These are phyloP conservation scores for Acrocera orbiculus DNA, from an alignment of 2,888 invertebrate species.

Conservation along the genomic window DNA sequence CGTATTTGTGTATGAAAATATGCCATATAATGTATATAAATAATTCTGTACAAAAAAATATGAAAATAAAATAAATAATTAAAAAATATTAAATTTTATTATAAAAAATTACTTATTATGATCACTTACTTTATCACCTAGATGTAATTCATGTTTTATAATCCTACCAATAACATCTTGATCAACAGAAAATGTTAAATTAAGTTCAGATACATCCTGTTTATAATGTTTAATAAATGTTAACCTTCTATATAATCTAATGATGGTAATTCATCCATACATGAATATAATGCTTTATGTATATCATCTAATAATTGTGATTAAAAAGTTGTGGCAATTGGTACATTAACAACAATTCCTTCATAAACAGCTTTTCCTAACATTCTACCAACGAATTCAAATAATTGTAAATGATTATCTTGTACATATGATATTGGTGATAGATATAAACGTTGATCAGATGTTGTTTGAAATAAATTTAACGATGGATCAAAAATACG, in stretches of 20 bases:
- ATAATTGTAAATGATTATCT: constrained; percentile 84
- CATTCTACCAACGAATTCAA: constrained; percentile 97
- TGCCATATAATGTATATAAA: constrained; percentile 96
- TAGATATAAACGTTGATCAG: constrained; percentile 90
- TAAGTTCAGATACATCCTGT: constrained; percentile 82
- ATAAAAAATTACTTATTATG: constrained; percentile 86
- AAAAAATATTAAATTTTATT: too few species aligned
- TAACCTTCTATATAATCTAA: constrained; percentile 90
- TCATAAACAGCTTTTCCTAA: constrained; percentile 97
- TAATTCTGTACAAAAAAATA: too few species aligned
- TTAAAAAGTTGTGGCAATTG: constrained; percentile 95
- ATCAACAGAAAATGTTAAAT: constrained; percentile 90
- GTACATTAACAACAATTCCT: constrained; percentile 96
- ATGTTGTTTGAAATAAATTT: constrained; percentile 87
- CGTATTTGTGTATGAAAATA: constrained; percentile 94
- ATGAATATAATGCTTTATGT: constrained; percentile 85
- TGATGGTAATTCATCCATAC: constrained; percentile 94
- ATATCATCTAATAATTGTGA: constrained; percentile 89
- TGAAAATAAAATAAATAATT: too few species aligned
- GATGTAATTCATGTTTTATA: constrained; percentile 85
- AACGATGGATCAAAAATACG: constrained; percentile 92
- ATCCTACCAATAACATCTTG: constrained; percentile 89
- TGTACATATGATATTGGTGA: constrained; percentile 92
- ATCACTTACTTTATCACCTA: constrained; percentile 92
- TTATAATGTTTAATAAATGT: constrained; percentile 90